Conservation (phyloP, 1,140 invertebrate species). For the Leptinotarsa defecta region DNA sequence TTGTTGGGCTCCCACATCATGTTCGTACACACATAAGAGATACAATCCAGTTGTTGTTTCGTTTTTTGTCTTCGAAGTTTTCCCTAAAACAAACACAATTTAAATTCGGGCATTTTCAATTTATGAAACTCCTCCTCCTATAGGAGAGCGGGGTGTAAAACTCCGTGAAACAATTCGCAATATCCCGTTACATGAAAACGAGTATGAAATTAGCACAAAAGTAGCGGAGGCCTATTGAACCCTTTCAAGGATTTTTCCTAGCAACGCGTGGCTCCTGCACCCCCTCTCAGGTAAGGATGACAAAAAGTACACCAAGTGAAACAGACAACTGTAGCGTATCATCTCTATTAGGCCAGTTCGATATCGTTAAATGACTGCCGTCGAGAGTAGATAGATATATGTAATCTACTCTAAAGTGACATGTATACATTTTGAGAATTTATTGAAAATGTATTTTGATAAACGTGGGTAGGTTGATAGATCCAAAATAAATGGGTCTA, state of each 20-base stretch:
- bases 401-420: no score
- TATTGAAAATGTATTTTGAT: no score
- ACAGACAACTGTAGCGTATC: not conserved
- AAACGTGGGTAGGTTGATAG: no score
- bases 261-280: constrained; percentile 12
- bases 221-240: constrained; percentile 21
- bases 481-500: no score
- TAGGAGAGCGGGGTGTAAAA: not conserved
- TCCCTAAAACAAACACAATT: constrained; percentile 1
- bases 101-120: constrained; percentile 18
- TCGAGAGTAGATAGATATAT: no score
- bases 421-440: no score
- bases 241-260: constrained; percentile 25
- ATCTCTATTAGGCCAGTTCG: constrained; percentile 1
- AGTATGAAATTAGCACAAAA: constrained; percentile 24
- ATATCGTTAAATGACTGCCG: not conserved
- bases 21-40: not conserved
- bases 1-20: not conserved
- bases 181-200: constrained; percentile 15
- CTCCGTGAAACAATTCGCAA: constrained; percentile 20
- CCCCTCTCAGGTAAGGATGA: constrained; percentile 8
- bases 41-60: not conserved
- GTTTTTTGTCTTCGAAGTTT: not conserved
- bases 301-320: constrained; percentile 6
- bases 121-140: constrained; percentile 18